Evolutionary conservation across 1,140 invertebrate species (phyloP).

Genomic region (Bombus confusus): DNA sequence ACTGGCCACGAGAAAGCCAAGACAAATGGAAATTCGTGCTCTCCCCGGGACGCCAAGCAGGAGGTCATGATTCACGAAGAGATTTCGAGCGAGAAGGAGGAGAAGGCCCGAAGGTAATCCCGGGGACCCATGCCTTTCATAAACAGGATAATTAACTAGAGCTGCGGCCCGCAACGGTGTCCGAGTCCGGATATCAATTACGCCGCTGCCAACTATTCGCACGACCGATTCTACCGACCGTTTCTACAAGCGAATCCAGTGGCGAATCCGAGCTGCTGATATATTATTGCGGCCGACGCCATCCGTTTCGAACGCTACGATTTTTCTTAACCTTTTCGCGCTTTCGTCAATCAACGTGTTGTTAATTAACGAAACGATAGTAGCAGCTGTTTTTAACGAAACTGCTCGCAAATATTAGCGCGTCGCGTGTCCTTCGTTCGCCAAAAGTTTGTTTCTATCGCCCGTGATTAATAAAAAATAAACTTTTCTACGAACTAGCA

Average conservation of each 20-base stretch:
- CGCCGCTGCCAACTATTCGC: background rate
- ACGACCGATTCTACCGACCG: background rate
- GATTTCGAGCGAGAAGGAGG: conserved; percentile 1
- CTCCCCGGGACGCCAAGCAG: background rate
- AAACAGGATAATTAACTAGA: conserved; percentile 31
- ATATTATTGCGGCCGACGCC: background rate
- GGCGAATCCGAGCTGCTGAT: background rate
- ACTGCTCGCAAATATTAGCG: too few species aligned
- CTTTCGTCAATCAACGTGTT: background rate
- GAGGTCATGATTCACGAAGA: conserved; percentile 9
- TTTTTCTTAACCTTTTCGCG: background rate
- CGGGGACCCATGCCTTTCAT: background rate
- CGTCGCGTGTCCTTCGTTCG: too few species aligned
- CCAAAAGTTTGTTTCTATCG: too few species aligned
- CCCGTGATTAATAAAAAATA: too few species aligned
- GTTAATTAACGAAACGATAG: background rate
- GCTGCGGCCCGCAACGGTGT: background rate
- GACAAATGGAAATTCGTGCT: conserved; percentile 47
- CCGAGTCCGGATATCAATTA: background rate
- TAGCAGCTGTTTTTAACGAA: too few species aligned
- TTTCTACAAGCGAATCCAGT: background rate
- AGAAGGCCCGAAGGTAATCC: background rate
- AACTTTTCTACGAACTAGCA: too few species aligned
- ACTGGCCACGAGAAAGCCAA: conserved; percentile 5
- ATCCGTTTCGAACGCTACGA: background rate